These are phyloP conservation scores for Nettapus auritus DNA, from an alignment of 2,113 vertebrate species.

Conservation along the genomic window DNA sequence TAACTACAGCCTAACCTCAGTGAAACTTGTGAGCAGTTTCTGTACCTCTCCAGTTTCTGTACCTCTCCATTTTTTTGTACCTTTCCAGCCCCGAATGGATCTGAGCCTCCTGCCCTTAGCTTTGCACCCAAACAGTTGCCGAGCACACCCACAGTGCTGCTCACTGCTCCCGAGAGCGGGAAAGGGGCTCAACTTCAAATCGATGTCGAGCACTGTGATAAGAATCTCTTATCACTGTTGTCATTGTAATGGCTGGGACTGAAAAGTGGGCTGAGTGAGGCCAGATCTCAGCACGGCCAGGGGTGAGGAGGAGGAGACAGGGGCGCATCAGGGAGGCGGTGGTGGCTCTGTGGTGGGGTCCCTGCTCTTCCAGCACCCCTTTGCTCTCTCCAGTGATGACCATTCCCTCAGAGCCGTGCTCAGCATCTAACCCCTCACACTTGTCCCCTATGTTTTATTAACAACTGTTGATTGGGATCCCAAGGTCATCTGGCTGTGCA, in stretches of 20 bases:
- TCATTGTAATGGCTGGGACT: constrained; percentile 85
- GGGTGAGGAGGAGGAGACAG: background rate
- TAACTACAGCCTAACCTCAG: background rate
- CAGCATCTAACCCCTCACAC: background rate
- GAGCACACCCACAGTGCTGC: fast-evolving
- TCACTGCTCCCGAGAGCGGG: background rate
- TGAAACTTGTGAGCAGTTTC: background rate
- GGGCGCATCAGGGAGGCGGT: background rate
- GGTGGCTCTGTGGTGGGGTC: background rate
- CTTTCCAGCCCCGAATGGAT: background rate
- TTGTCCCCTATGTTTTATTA: background rate
- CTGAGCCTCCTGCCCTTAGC: background rate
- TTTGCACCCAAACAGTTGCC: background rate
- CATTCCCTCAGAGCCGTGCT: background rate
- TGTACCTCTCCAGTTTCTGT: no score
- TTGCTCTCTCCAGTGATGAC: background rate
- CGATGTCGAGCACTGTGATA: constrained; percentile 75
- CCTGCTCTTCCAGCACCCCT: background rate
- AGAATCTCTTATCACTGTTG: constrained; percentile 85
- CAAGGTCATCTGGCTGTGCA: background rate
- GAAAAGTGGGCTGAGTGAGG: constrained; percentile 48
- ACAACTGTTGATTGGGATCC: constrained; percentile 25
- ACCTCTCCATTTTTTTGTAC: no score
- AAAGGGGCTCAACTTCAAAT: constrained; percentile 74
- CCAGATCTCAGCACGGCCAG: background rate